A percentile compares a stretch with the other conserved stretches of the same genome.
Conservation (phyloP, 1,140 invertebrate genomes). For the Protaetia brevitarsis region DNA sequence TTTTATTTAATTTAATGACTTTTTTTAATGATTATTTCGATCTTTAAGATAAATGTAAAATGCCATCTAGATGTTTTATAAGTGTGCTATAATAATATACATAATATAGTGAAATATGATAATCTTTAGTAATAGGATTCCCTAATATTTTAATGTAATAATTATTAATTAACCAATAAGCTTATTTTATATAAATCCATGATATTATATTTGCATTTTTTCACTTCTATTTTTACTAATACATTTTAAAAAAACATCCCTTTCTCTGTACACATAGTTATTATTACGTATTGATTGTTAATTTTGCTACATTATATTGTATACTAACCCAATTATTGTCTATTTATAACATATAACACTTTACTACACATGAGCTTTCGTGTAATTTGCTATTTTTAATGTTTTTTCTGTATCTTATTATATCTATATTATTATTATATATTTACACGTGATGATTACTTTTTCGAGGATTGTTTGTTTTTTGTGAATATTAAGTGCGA, state of each 20-base stretch:
- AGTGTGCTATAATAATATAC: slow-evolving; percentile 22
- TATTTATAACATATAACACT: no score
- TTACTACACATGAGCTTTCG: no score
- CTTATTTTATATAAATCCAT: neutral
- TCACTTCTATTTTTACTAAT: neutral
- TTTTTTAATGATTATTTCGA: neutral
- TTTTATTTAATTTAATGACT: neutral
- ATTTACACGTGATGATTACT: neutral
- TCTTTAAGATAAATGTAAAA: neutral
- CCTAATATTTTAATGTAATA: slow-evolving; percentile 6
- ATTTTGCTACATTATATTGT: no score
- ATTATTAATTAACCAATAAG: neutral
- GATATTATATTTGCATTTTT: neutral
- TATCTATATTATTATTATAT: neutral
- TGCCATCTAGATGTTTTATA: slow-evolving; percentile 21
- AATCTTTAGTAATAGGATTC: neutral
- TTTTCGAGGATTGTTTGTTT: slow-evolving; percentile 12
- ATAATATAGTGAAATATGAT: slow-evolving; percentile 6
- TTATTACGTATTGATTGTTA: no score
- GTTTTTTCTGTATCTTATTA: neutral
- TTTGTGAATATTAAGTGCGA: slow-evolving; percentile 19
- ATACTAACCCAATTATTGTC: no score
- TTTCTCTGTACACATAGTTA: no score
- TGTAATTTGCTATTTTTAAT: slow-evolving; percentile 18
- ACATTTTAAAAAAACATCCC: no score